These are phyloP conservation scores for Chironomus tentans DNA, from an alignment of 2,888 invertebrate genomes.

Conservation along the genomic window DNA sequence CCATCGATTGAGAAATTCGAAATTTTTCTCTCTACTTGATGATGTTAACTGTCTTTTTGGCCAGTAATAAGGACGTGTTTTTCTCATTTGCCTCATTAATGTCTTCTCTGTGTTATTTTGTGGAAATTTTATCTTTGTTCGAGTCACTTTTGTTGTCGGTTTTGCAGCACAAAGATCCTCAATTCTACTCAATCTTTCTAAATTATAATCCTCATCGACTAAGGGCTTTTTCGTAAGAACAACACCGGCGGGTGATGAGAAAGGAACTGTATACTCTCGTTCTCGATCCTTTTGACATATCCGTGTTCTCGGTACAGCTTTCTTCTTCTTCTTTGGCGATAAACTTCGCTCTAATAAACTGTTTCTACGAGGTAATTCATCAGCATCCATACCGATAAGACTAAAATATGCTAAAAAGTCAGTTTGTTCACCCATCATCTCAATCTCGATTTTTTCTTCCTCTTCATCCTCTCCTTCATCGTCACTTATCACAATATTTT, in stretches of 20 bases:
- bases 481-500: constrained; percentile 13
- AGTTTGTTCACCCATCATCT: not conserved
- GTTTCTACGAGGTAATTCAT: not conserved
- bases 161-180: not conserved
- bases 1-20: constrained; percentile 38
- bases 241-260: constrained; percentile 12
- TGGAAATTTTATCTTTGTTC: not conserved
- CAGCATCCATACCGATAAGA: not conserved
- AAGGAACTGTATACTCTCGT: not conserved
- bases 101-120: not conserved
- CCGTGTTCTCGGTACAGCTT: not conserved
- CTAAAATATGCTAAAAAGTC: constrained; percentile 6
- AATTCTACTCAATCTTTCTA: not conserved
- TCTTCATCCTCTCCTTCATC: constrained; percentile 1
- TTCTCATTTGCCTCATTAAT: not conserved
- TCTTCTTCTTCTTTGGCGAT: constrained; percentile 17
- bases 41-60: constrained; percentile 39
- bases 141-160: not conserved
- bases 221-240: not conserved
- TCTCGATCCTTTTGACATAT: not conserved
- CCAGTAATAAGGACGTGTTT: constrained; percentile 4
- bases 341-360: constrained; percentile 13
- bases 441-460: not conserved
- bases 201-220: not conserved
- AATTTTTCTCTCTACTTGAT: constrained; percentile 36